A percentile compares a stretch with the other conserved stretches of the same genome.
Conservation (phyloP, 92 coral and sea anemone genomes). For the Palythoa caribaeorum region DNA sequence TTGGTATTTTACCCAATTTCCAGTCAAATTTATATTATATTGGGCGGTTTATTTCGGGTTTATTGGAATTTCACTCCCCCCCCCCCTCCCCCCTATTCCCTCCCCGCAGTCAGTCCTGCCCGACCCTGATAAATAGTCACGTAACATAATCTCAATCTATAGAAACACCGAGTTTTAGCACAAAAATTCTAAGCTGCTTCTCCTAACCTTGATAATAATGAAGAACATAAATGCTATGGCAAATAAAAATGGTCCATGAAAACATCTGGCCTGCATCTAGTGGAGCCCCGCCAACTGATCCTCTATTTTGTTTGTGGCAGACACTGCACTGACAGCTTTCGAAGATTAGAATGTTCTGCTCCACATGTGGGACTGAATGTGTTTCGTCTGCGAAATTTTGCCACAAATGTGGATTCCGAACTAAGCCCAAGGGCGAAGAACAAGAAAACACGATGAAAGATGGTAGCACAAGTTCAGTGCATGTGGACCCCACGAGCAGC, state of each 20-base stretch:
- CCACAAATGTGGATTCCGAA: conserved; percentile 39
- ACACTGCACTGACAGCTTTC: neutral
- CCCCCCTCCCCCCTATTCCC: no score
- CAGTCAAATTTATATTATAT: no score
- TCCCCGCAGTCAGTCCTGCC: no score
- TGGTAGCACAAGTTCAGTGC: conserved; percentile 46
- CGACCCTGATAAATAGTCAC: no score
- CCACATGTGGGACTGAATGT: conserved; percentile 46
- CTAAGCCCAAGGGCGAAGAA: conserved; percentile 39
- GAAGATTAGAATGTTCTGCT: conserved; percentile 41
- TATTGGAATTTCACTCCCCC: no score
- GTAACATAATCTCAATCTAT: no score
- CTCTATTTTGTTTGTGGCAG: conserved; percentile 41
- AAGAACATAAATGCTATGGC: neutral
- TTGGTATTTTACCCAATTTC: no score
- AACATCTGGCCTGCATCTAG: conserved; percentile 47
- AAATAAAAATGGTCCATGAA: no score
- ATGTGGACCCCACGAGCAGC: conserved; percentile 36
- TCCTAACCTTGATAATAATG: no score
- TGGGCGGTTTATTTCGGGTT: no score
- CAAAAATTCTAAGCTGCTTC: no score
- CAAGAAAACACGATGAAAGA: conserved; percentile 37
- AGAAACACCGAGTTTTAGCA: no score
- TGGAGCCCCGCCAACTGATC: conserved; percentile 6
- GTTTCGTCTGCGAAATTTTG: conserved; percentile 29